Conservation (phyloP, 2,113 vertebrate species). For the Gracilinanus agilis region DNA sequence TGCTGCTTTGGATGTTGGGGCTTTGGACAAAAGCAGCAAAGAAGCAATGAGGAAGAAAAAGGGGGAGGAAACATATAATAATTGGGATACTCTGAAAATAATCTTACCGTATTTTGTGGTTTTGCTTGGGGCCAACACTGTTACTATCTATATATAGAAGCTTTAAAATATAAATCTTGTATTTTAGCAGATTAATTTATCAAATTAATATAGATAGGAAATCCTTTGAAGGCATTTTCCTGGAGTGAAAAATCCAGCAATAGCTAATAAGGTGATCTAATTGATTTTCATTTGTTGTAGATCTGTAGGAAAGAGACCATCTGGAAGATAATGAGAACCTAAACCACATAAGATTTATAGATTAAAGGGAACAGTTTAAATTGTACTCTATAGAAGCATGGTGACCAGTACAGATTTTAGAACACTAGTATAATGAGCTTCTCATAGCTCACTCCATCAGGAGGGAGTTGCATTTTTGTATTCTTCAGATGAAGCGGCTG, state of each 20-base stretch:
- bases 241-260: slow-evolving; percentile 1
- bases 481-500: not conserved
- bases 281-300: not conserved
- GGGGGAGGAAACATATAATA: not conserved
- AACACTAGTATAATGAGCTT: not conserved
- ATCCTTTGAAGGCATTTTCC: not conserved
- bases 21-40: not conserved
- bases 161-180: not conserved
- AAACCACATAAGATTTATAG: not conserved
- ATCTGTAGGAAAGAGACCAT: not conserved
- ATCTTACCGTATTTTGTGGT: not conserved
- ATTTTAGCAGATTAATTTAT: slow-evolving; percentile 10
- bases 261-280: not conserved
- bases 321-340: not conserved
- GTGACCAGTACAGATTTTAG: not conserved
- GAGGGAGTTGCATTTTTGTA: not conserved
- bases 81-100: not conserved
- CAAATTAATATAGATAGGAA: slow-evolving; percentile 1
- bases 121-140: not conserved
- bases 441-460: not conserved
- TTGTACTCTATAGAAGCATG: not conserved
- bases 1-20: not conserved
- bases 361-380: slow-evolving; percentile 5
- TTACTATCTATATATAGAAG: not conserved
- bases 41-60: not conserved